These are phyloP conservation scores for Pituophis catenifer DNA, from an alignment of 2,113 vertebrate species.

Conservation along the genomic window DNA sequence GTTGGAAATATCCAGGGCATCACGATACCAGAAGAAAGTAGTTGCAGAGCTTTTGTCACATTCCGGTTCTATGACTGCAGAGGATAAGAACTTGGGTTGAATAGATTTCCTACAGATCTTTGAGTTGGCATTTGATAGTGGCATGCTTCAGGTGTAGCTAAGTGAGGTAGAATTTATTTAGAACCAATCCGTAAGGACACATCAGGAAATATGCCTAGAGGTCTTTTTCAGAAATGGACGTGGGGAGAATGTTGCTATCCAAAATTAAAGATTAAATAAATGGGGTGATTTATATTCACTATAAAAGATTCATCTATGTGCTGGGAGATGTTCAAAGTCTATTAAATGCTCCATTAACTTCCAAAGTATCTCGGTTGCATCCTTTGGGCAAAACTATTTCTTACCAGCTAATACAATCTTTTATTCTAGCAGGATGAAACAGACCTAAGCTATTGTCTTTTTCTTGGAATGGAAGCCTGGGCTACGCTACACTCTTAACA, in stretches of 20 bases:
- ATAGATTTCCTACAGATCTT: neutral
- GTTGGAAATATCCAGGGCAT: slow-evolving; percentile 93
- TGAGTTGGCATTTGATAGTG: neutral
- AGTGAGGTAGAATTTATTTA: neutral
- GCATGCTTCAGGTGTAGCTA: accelerated
- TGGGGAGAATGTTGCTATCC: neutral
- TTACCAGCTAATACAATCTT: accelerated
- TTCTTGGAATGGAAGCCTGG: neutral
- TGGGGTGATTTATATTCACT: neutral
- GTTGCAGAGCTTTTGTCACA: slow-evolving; percentile 97
- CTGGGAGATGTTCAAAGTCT: neutral
- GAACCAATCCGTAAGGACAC: neutral
- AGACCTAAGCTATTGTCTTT: neutral
- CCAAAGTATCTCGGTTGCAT: accelerated
- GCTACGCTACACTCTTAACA: neutral
- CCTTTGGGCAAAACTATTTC: neutral
- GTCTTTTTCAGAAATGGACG: neutral
- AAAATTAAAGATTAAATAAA: neutral
- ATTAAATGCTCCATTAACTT: slow-evolving; percentile 8
- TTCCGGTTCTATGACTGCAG: slow-evolving; percentile 85
- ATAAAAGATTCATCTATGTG: neutral
- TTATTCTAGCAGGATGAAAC: neutral
- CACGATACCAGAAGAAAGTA: slow-evolving; percentile 98
- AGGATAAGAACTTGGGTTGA: neutral
- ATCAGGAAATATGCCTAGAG: neutral